Evolutionary conservation across 2,113 vertebrate genomes (phyloP).

Genomic region (Mus spicilegus): DNA sequence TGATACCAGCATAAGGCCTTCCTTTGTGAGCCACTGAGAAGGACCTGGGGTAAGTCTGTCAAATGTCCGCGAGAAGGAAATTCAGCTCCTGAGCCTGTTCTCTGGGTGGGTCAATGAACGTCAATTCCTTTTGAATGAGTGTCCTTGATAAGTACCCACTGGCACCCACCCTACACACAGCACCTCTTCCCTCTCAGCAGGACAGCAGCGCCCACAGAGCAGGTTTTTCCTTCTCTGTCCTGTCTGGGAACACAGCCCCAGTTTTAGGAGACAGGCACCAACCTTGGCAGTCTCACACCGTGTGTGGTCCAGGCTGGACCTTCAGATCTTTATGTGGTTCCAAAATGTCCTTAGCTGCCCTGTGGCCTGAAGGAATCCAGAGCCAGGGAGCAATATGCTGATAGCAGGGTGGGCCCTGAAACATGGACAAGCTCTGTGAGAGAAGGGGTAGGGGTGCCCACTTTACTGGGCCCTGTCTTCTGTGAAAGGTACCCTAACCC

Average conservation of each 20-base stretch:
- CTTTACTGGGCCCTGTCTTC: background rate
- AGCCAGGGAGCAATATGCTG: background rate
- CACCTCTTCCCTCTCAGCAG: constrained; percentile 69
- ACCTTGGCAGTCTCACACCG: background rate
- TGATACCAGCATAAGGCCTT: background rate
- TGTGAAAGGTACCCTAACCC: background rate
- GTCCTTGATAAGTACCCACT: constrained; percentile 56
- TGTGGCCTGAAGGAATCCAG: background rate
- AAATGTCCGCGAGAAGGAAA: constrained; percentile 76
- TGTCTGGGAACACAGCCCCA: background rate
- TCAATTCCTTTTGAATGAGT: background rate
- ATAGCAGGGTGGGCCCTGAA: background rate
- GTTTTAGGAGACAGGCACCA: background rate
- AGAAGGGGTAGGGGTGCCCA: background rate
- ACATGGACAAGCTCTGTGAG: background rate
- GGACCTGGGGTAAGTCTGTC: constrained; percentile 50
- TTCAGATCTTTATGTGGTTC: background rate
- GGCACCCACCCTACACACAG: constrained; percentile 10
- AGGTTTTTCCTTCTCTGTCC: constrained; percentile 23
- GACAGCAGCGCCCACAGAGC: constrained; percentile 16
- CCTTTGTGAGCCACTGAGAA: constrained; percentile 50
- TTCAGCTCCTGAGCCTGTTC: constrained; percentile 75
- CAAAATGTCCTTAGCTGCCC: background rate
- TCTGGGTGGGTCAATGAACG: constrained; percentile 24
- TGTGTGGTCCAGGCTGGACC: background rate